Base-by-base conservation (phyloP, 1,140 invertebrate genomes). In the Sitobion miscanthi region DNA sequence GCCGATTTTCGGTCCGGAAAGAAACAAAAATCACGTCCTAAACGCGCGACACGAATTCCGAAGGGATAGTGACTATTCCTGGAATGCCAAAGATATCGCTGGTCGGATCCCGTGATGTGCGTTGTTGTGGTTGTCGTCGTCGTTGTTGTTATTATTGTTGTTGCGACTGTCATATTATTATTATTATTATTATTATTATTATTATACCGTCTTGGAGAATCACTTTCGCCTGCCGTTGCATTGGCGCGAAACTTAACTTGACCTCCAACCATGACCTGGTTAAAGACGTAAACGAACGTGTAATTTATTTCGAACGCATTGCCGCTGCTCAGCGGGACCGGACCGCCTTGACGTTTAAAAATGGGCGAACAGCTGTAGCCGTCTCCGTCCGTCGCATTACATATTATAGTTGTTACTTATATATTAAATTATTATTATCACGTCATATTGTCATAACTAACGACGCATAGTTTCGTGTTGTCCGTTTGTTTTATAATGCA, bases 221-320 rank as follows among this genome's bases (percentile, higher is more conserved):
- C 88, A 90, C 88, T 90, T 90, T 90, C 57, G 57, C 77, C 49
- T 49, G 82, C n/a, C 35, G 45, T 57, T 47, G 49, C 45, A 54
- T 54, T 92, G 77, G 47, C 91, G 77, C 91, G 11, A 92, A 83
- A 85, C 91, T 83, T 85, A 82, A 83, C 90, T 85, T 85, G 91
- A 93, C 91, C 91, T 93, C 82, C 83, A 85, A 86, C 52, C 85
- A 25, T 86, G 91, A 93, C 91, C 91, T 86, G 91, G 49, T 93
- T 93, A 93, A 38, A 91, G 6, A 38, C 52, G n/a, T 35, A 85
- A 42, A n/a, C 47, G 20, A 77, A n/a, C 90, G 35, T 47, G 62
- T 85, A 86, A 83, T 42, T 93, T 86, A 38, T 86, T 93, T 85
- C 14, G 82, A 85, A 93, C 49, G 49, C 35, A 42, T 86, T 30